phyloP scores from a whole-genome alignment of 2,113 vertebrate species.

The Stigmatopora argus region DNA sequence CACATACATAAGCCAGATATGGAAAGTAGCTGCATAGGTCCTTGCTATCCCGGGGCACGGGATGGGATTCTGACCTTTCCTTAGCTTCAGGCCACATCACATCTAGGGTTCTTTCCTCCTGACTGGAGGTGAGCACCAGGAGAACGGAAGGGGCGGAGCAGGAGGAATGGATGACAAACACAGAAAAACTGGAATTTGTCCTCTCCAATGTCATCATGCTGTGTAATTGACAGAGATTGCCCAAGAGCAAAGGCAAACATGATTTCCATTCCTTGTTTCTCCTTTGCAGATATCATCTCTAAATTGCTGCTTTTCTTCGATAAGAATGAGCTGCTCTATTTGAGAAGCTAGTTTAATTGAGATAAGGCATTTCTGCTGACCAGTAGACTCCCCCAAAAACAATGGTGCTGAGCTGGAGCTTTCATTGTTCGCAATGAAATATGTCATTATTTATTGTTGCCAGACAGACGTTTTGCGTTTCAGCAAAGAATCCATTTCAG shows the following conservation, averaged over 20 bases:
- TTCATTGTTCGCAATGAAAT: constrained; percentile 58
- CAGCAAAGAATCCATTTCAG: constrained; percentile 22
- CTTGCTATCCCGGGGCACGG: constrained; percentile 57
- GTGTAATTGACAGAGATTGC: constrained; percentile 40
- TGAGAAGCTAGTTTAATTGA: constrained; percentile 49
- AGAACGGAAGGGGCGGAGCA: constrained; percentile 8
- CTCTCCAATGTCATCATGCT: constrained; percentile 65
- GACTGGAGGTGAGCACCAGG: constrained; percentile 49
- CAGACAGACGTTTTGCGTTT: constrained; percentile 3
- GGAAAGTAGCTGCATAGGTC: constrained; percentile 62
- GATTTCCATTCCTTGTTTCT: constrained; percentile 21
- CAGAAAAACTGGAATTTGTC: constrained; percentile 52
- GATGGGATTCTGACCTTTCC: constrained; percentile 68
- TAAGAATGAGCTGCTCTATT: constrained; percentile 50
- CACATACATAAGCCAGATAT: constrained; percentile 30
- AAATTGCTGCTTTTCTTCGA: constrained; percentile 46
- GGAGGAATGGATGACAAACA: constrained; percentile 34
- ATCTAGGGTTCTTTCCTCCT: constrained; percentile 48
- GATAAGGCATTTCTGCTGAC: constrained; percentile 66
- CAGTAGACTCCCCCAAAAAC: constrained; percentile 32
- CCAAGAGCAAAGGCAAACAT: constrained; percentile 27
- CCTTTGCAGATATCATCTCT: constrained; percentile 56
- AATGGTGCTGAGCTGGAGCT: constrained; percentile 51
- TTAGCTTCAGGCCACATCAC: constrained; percentile 48
- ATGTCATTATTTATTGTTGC: constrained; percentile 38